Base-by-base conservation (phyloP, 92 coral and sea anemone species). In the Siderastrea siderea region DNA sequence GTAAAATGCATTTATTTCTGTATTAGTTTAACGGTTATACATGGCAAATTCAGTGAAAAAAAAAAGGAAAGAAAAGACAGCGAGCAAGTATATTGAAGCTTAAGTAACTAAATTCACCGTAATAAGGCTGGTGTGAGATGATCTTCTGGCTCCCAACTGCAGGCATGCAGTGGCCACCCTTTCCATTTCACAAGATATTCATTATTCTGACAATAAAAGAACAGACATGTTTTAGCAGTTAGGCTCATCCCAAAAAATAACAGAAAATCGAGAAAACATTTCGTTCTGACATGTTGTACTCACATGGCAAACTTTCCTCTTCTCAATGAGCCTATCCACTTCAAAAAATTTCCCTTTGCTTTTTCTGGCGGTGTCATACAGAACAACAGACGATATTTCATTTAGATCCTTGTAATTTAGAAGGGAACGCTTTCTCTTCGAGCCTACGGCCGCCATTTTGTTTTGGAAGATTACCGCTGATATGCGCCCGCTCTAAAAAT, bases 131-230 rank as follows among this genome's bases (percentile, higher is more conserved):
- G 78, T 48, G 87, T 14, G 46, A 87, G 71, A 61, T 87, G 68
- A 38, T 81, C 86, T 9, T 78, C 71, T 78, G 87, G 81, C 68
- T 87, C 91, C 87, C 87, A 87, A 50, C 86, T 87, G 81, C 81
- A 87, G 48, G 91, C 48, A 48, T 68, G 63, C 87, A 81, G 8
- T 79, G 87, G 17, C 91, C 91, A 81, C 3, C 87, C 91, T 73
- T 65, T 87, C 91, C 87, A 81, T 71, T 81, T 87, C 74, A 81
- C 67, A 45, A 87, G 78, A 67, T 87, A 87, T 61, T 87, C 87
- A 48, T 80, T 70, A 80, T 77, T 80, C 92, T 89, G 83, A 74
- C 79, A 52, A 54, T 74, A 19, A 74, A 74, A 52, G 48, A 74
- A 74, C 62, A 53, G 79, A 74, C 79, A 74, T 74, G 63, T 74